Conservation (phyloP, 2,113 vertebrate genomes). For the Alosa alosa region DNA sequence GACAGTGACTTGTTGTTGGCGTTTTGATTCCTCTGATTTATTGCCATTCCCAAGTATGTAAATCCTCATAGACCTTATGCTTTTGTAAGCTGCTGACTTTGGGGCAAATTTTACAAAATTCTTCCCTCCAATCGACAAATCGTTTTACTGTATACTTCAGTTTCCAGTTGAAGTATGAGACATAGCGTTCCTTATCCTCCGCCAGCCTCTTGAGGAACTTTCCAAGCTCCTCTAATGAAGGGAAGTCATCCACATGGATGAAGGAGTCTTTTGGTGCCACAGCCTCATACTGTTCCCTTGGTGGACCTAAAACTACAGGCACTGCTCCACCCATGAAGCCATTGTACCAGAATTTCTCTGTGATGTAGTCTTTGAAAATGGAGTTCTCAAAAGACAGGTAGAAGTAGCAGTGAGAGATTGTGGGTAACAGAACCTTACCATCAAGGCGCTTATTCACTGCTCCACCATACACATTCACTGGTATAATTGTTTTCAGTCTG, state of each 20-base stretch:
- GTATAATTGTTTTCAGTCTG: conserved; percentile 66
- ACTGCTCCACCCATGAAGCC: conserved; percentile 74
- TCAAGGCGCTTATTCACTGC: conserved; percentile 62
- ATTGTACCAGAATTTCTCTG: conserved; percentile 92
- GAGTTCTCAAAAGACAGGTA: conserved; percentile 95
- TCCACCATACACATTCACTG: conserved; percentile 76
- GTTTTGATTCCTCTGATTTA: no score
- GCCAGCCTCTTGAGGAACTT: conserved; percentile 69
- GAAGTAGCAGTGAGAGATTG: conserved; percentile 81
- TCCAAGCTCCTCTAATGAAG: conserved; percentile 71
- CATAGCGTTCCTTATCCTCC: conserved; percentile 70
- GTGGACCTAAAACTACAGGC: conserved; percentile 84
- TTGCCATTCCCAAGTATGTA: no score
- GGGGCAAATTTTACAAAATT: conserved; percentile 80
- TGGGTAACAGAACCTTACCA: conserved; percentile 67
- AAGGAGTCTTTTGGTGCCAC: conserved; percentile 80
- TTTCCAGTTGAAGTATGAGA: conserved; percentile 77
- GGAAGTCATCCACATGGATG: conserved; percentile 84
- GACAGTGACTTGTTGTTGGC: no score
- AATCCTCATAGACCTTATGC: no score
- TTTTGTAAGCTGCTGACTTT: neutral
- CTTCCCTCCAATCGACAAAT: conserved; percentile 76
- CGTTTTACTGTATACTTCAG: conserved; percentile 66
- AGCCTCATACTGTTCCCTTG: conserved; percentile 75
- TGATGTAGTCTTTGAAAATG: conserved; percentile 83